Evolutionary conservation across 1,140 invertebrate genomes (phyloP).

Genomic region (Stegodyphus mimosarum): DNA sequence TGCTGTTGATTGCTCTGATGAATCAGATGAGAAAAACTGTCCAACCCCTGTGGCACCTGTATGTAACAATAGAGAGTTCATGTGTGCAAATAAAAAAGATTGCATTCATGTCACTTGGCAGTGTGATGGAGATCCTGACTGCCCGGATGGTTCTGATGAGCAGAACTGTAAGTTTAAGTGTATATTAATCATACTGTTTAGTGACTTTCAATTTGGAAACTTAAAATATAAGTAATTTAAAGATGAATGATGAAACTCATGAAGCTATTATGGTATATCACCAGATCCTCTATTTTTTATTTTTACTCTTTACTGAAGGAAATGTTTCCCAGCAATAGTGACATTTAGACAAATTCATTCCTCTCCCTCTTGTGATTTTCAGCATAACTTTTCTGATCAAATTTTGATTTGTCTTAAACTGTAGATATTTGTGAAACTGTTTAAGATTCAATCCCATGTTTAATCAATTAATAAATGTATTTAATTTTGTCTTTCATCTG

Average conservation of each 20-base stretch:
- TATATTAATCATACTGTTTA: slow-evolving; percentile 58
- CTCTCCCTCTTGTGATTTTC: too few species aligned
- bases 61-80: slow-evolving; percentile 64
- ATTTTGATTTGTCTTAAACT: too few species aligned
- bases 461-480: too few species aligned
- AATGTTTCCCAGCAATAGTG: neutral
- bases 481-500: too few species aligned
- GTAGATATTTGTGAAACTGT: too few species aligned
- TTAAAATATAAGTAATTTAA: too few species aligned
- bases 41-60: slow-evolving; percentile 72
- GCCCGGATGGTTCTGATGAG: slow-evolving; percentile 65
- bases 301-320: neutral
- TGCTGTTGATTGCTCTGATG: slow-evolving; percentile 62
- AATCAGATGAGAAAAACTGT: slow-evolving; percentile 63
- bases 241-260: too few species aligned
- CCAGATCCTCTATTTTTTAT: neutral
- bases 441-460: too few species aligned
- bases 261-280: too few species aligned
- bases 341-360: too few species aligned
- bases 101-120: slow-evolving; percentile 66
- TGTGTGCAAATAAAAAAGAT: slow-evolving; percentile 63
- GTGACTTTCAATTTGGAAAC: too few species aligned
- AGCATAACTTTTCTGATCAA: too few species aligned
- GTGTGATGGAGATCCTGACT: slow-evolving; percentile 68
- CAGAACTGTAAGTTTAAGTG: slow-evolving; percentile 63